Base-by-base conservation (phyloP, 1,140 invertebrate genomes). In the Apis dorsata region DNA sequence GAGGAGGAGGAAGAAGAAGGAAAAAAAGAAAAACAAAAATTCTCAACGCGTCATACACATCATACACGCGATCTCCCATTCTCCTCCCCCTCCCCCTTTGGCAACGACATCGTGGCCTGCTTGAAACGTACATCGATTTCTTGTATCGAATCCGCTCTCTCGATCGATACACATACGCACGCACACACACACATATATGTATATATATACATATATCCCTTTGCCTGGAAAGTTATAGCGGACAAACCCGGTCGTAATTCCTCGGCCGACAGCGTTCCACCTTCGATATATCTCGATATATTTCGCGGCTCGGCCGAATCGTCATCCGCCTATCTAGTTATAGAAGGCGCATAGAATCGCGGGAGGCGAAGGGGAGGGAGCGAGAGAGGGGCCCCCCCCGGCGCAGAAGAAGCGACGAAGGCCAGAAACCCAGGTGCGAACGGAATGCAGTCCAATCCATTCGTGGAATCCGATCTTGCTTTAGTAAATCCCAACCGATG, bases 371-470 rank as follows among this genome's bases (percentile, higher is more conserved):
- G 59, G 9, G 7, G 19, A 17, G 19, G 59, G 59, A 59, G 59
- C 5, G 59, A 60, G 13, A 62, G 15, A 57, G 55, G 17, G 15
- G 7, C 7, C 15, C 12, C 7, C 71, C 70, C 59, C 17, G 62
- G 72, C 8, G 71, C 75, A 88, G 90, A 92, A 92, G 93, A 91
- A 91, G 90, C 84, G 86, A 89, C 86, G 90, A 89, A 87, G 76
- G 28, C 86, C 86, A 80, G 83, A 88, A 91, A 90, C 82, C 90
- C 92, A 94, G 92, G 93, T 93, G 93, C 93, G 93, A 93, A 94
- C 89, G 92, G 93, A 94, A 94, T 93, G 92, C 92, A 69, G 92
- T 93, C 91, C 92, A 93, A 93, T 93, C 91, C 93, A 91, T 94
- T 94, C 91, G 90, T 88, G 91, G 93, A 94, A 94, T 93, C 88